Percentiles rank a stretch among this genome's conserved stretches.
phyloP scores from a whole-genome alignment of 2,113 vertebrate species.

The Corythoichthys intestinalis region DNA sequence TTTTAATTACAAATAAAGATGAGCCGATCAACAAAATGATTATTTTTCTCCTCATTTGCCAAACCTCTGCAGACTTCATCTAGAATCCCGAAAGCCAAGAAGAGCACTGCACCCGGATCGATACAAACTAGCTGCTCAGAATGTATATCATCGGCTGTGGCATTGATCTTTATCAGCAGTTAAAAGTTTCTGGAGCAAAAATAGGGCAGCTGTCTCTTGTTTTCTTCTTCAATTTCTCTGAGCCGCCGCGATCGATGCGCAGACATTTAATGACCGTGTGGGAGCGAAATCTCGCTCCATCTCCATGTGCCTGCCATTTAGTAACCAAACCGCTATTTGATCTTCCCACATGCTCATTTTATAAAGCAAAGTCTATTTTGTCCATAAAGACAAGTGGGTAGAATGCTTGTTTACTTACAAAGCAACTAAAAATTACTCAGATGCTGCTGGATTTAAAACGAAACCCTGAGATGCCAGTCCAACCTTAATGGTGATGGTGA shows the following conservation, averaged over 20 bases:
- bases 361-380: conserved; percentile 24
- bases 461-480: background rate
- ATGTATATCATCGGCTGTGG: conserved; percentile 68
- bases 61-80: conserved; percentile 38
- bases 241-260: conserved; percentile 31
- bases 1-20: conserved; percentile 46
- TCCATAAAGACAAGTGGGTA: conserved; percentile 16
- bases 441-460: background rate
- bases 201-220: conserved; percentile 42
- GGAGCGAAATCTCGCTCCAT: conserved; percentile 21
- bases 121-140: conserved; percentile 71
- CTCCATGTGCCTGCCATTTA: conserved; percentile 30
- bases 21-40: conserved; percentile 43
- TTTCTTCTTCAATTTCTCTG: conserved; percentile 42
- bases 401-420: background rate
- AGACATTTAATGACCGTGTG: conserved; percentile 33
- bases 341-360: conserved; percentile 37
- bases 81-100: conserved; percentile 58
- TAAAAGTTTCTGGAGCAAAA: conserved; percentile 66
- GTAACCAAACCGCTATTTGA: conserved; percentile 20
- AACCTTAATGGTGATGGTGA: background rate
- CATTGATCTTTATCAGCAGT: conserved; percentile 71
- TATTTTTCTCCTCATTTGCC: conserved; percentile 33
- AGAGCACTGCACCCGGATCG: conserved; percentile 65
- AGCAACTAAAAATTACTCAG: background rate